Evolutionary conservation across 2,888 invertebrate genomes (phyloP).

Genomic region (Polydrusus pterygomalis): DNA sequence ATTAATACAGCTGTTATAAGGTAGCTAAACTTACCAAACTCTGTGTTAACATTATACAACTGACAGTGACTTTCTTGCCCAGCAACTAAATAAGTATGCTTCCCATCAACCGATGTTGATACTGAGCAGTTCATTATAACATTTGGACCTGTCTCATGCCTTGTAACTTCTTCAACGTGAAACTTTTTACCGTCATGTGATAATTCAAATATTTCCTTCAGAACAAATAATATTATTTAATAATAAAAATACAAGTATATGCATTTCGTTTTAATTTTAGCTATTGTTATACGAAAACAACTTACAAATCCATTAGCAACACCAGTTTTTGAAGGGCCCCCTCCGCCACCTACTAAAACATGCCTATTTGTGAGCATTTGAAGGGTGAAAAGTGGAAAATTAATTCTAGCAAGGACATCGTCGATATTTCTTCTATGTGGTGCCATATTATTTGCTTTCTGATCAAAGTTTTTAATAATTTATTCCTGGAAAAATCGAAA

Average conservation of each 20-base stretch:
- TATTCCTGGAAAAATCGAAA: slow-evolving; percentile 49
- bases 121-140: slow-evolving; percentile 95
- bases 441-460: slow-evolving; percentile 74
- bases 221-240: slow-evolving; percentile 57
- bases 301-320: slow-evolving; percentile 98
- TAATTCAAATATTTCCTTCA: slow-evolving; percentile 94
- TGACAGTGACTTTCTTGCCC: slow-evolving; percentile 95
- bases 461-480: slow-evolving; percentile 30
- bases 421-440: slow-evolving; percentile 77
- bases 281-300: slow-evolving; percentile 60
- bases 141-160: slow-evolving; percentile 91
- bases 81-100: slow-evolving; percentile 87
- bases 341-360: slow-evolving; percentile 97
- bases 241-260: neutral
- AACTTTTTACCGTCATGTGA: slow-evolving; percentile 89
- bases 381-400: slow-evolving; percentile 94
- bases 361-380: slow-evolving; percentile 94
- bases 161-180: slow-evolving; percentile 89
- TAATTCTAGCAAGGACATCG: slow-evolving; percentile 88
- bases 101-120: slow-evolving; percentile 76
- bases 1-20: neutral
- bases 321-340: slow-evolving; percentile 97
- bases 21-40: slow-evolving; percentile 60
- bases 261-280: neutral
- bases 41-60: slow-evolving; percentile 80